Evolutionary conservation across 2,797 vertebrate genomes (phyloP), one percentile per base, ranked within the genome.

Genomic region (Lepilemur septentrionalis): DNA sequence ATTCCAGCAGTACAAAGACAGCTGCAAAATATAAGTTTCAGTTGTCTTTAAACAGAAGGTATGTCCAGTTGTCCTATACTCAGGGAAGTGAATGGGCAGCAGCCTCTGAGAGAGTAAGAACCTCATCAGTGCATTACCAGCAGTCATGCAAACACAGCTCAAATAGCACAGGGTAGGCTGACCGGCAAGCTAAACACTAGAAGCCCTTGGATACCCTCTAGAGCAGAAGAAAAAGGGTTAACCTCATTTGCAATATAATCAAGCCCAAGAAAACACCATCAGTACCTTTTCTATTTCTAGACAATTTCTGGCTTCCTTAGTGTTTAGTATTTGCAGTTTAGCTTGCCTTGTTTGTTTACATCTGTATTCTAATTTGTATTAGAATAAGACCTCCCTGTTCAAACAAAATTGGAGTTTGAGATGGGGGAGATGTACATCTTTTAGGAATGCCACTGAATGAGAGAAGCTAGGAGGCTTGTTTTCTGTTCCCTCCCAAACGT

Each of bases 341-440:
- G 4, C 57, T 61, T 89, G 38, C 20, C 73, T 93, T 93, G 46
- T 43, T 50, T 80, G 67, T 67, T 93, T 89, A 70, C 4, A 63
- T 83, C 25, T 85, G 12, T 59, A 88, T 78, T 82, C 48, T 92
- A 73, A 82, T n/a, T 46, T 41, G 61, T 55, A 41, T 55, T 84
- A 78, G 84, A 92, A 72, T 59, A 79, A 85, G 11, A 73, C 14
- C 8, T 17, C 13, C 17, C 3, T 46, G 46, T 32, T 35, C 78
- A 76, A 82, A 28, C 22, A 92, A 52, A 82, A 65, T 52, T 96
- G 50, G 88, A 80, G 30, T 95, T 61, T 50, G 67, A 72, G 48
- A 41, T 41, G 38, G 28, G 46, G 63, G 46, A 83, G 10, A 38
- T 76, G 7, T 30, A 69, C 7, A 17, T 85, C 52, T 96, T 70